Evolutionary conservation across 2,113 vertebrate genomes (phyloP), one percentile per base, ranked within the genome.

Genomic region (Thunnus maccoyii): DNA sequence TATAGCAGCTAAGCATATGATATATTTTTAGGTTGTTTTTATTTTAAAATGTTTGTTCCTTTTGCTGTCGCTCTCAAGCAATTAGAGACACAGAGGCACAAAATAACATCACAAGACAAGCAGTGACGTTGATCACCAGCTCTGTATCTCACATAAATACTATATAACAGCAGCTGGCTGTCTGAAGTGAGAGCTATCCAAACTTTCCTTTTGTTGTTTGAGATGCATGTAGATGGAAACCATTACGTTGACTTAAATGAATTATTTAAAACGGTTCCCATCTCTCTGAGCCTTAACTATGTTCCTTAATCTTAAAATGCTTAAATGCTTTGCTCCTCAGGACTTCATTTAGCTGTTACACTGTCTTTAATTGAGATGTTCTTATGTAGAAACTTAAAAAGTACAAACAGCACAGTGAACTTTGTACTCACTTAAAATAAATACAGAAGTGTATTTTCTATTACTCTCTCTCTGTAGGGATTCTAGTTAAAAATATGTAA

Each of bases 261-360:
- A 78, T 86, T 41, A 82, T 78, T 84, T n/a, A 81, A 62, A 62
- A 30, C 36, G 56, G 62, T 57, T 57, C 27, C 69, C 47, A 32
- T 30, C 5, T 71, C 46, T n/a, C 14, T 32, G 52, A 48, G 70
- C 16, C 25, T 41, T 8, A 12, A 41, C 18, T 20, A 0, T 58
- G 52, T 54, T 61, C 27, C 57, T 25, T 55, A 8, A 65, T 54
- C n/a, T 4, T 64, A 9, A 36, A 11, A 62, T 32, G 56, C 56
- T 60, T 55, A n/a, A 74, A 60, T 25, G 70, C 66, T 44, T 54
- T 22, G n/a, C 14, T 56, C 17, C 1, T 18, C n/a, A 41, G 9
- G 27, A 17, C 17, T 27, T 14, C 13, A 30, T 2, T n/a, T 2
- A 3, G 14, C 41, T 46, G 17, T 25, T 5, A 41, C 41, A n/a